Base-by-base conservation (phyloP, 2,888 invertebrate genomes). In the Tupiocoris notatus region DNA sequence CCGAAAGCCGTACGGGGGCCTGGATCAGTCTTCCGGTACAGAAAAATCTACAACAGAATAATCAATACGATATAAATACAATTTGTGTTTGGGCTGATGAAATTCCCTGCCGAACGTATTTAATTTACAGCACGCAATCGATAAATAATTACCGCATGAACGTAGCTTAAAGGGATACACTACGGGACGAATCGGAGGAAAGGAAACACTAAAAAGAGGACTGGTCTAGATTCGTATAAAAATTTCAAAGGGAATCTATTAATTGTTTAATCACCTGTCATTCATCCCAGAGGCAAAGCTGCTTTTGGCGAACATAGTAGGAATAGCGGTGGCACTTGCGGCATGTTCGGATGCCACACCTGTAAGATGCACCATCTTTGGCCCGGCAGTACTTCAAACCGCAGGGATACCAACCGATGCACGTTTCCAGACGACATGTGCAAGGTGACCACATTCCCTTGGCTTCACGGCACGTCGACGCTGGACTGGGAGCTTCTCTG, bases 331-430 rank as follows among this genome's bases (percentile, higher is more conserved):
- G 91, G 85, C 96, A 96, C 83, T 93, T 91, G 82, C 92, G 90
- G 84, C 97, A 97, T 0, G 97, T 97, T 85, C 96, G 95, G 83
- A 97, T 97, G 79, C 97, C 97, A 84, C 97, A 97, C 71, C 96
- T 88, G 86, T 82, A 82, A 74, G 78, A 80, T n/a, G 79, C 74
- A 76, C 80, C 79, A 62, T 89, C 89, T 84, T 92, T 92, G 62
- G 92, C 92, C 82, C 94, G 93, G 85, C 97, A 97, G 85, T 95
- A 97, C 83, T 96, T 96, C 61, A 97, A 87, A 21, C 95, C 95
- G 84, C 96, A 97, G 0, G 97, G 96, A 85, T 95, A 97, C 96
- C 96, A 97, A 73, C 95, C 95, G 71, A 96, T 91, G 84, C 95
- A 95, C 79, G 91, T 89, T 86, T 95, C 93, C 81, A 95, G 86